phyloP scores from a whole-genome alignment of 1,140 invertebrate species.

The Caerostris darwini region DNA sequence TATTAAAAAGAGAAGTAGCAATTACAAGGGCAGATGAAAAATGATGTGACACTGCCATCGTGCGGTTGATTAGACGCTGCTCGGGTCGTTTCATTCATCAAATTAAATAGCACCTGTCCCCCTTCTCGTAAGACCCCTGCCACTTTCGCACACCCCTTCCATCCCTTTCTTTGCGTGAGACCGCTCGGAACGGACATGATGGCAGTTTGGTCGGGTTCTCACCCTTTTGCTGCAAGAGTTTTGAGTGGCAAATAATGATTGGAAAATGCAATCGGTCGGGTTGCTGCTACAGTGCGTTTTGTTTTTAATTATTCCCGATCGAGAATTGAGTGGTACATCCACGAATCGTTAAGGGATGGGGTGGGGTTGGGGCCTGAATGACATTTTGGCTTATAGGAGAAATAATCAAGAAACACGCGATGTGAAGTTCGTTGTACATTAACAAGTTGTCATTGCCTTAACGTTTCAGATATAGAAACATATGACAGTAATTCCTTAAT shows the following conservation, averaged over 20 bases:
- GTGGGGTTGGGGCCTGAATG: background rate
- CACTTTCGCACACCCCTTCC: slow-evolving; percentile 26
- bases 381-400: background rate
- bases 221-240: background rate
- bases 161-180: slow-evolving; percentile 43
- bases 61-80: slow-evolving; percentile 56
- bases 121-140: slow-evolving; percentile 8
- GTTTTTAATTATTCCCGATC: background rate
- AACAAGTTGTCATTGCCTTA: too few species aligned
- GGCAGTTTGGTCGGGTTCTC: slow-evolving; percentile 34
- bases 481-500: too few species aligned
- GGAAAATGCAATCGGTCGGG: background rate
- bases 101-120: slow-evolving; percentile 60
- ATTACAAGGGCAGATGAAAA: slow-evolving; percentile 60
- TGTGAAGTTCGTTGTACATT: background rate
- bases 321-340: background rate
- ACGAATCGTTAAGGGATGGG: background rate
- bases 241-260: slow-evolving; percentile 39
- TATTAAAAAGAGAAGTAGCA: slow-evolving; percentile 61
- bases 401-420: background rate
- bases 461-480: too few species aligned
- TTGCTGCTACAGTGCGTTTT: background rate
- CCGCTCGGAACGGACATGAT: slow-evolving; percentile 9
- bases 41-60: slow-evolving; percentile 50
- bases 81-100: slow-evolving; percentile 53